These are phyloP conservation scores for Terrapene triunguis DNA, from an alignment of 2,113 vertebrate genomes.

Conservation along the genomic window DNA sequence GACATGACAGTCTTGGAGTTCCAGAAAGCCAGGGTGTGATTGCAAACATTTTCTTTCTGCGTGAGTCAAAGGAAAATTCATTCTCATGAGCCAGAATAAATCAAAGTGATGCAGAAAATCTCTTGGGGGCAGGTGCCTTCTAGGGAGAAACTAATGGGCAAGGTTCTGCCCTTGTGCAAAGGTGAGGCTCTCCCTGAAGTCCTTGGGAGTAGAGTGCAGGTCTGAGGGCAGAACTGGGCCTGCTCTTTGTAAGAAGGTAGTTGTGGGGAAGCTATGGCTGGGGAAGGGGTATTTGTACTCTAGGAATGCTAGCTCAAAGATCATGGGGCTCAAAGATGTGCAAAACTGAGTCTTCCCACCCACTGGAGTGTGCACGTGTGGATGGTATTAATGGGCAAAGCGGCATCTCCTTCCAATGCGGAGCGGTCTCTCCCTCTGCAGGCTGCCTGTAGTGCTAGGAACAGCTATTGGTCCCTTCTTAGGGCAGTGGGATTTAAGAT, in stretches of 20 bases:
- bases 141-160: fast-evolving
- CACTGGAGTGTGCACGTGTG: fast-evolving
- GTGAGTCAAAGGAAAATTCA: not conserved
- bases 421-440: not conserved
- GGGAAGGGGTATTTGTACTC: not conserved
- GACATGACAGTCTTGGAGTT: not conserved
- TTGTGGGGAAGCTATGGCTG: not conserved
- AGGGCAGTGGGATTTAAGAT: not conserved
- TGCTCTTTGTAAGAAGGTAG: not conserved
- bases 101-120: not conserved
- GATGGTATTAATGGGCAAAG: not conserved
- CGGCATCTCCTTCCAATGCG: not conserved
- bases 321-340: not conserved
- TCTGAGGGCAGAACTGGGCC: not conserved
- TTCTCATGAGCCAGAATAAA: fast-evolving
- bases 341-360: not conserved
- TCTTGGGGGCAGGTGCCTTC: not conserved
- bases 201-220: not conserved
- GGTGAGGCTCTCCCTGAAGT: not conserved
- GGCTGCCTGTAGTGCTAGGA: not conserved
- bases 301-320: not conserved
- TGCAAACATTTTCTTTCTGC: not conserved
- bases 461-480: not conserved
- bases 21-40: not conserved
- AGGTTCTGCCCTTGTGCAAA: not conserved